A percentile compares a stretch with the other conserved stretches of the same genome.
These are phyloP conservation scores for Hanleya hanleyi DNA, from an alignment of 2,888 invertebrate species.

Conservation along the genomic window DNA sequence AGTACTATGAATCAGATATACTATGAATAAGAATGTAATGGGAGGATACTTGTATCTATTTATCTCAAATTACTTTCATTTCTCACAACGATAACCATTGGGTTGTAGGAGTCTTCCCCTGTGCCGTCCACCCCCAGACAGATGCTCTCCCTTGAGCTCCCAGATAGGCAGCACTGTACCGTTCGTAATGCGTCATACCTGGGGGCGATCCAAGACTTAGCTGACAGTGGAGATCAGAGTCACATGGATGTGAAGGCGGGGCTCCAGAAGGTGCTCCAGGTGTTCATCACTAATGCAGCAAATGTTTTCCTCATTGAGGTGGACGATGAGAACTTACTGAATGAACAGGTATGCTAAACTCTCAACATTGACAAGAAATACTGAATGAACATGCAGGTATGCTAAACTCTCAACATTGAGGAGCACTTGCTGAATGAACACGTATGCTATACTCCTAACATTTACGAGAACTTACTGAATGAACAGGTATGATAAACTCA, in stretches of 20 bases:
- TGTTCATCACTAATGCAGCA: constrained; percentile 96
- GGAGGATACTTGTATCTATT: too few relatives aligned
- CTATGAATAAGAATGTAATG: too few relatives aligned
- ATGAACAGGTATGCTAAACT: constrained; percentile 63
- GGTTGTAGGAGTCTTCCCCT: constrained; percentile 5
- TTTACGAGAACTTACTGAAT: constrained; percentile 42
- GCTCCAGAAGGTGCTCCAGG: constrained; percentile 81
- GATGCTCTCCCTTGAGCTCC: neutral
- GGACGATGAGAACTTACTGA: constrained; percentile 44
- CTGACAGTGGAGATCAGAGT: constrained; percentile 49
- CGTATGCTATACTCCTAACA: too few relatives aligned
- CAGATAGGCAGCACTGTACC: neutral
- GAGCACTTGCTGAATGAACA: too few relatives aligned
- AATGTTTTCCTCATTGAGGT: constrained; percentile 83
- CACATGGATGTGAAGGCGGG: constrained; percentile 70
- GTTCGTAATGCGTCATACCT: constrained; percentile 61
- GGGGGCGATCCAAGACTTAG: constrained; percentile 62
- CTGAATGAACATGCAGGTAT: too few relatives aligned
- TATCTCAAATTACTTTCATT: too few relatives aligned
- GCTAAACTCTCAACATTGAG: too few relatives aligned
- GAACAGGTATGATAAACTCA: constrained; percentile 65
- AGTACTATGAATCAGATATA: too few relatives aligned
- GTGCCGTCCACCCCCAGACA: constrained; percentile 2
- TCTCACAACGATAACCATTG: too few relatives aligned
- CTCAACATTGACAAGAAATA: too few relatives aligned